phyloP scores from a whole-genome alignment of 2,113 vertebrate species.

The Pterocles burchelli region DNA sequence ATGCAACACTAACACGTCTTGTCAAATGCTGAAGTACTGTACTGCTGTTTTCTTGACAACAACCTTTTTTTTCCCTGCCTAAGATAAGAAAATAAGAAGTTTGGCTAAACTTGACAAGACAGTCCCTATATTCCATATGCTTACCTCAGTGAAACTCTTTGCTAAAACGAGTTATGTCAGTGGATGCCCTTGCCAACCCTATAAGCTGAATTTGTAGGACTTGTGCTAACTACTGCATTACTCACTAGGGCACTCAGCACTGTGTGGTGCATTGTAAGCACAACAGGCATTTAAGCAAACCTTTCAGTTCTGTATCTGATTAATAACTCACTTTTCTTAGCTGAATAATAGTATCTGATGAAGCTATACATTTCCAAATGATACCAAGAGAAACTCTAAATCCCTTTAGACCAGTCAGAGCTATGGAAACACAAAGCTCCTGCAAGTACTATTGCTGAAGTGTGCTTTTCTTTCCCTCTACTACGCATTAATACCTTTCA shows the following conservation, averaged over 20 bases:
- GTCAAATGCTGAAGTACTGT: neutral
- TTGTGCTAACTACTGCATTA: neutral
- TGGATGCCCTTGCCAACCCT: neutral
- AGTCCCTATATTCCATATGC: neutral
- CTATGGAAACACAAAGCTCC: neutral
- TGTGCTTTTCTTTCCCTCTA: neutral
- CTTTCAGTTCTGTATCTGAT: neutral
- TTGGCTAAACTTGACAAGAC: neutral
- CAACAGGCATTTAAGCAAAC: neutral
- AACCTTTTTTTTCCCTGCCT: neutral
- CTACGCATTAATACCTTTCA: neutral
- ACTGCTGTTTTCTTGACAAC: neutral
- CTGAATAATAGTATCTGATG: neutral
- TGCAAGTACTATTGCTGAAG: neutral
- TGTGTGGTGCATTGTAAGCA: neutral
- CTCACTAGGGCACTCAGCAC: rapidly evolving
- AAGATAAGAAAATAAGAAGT: neutral
- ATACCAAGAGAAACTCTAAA: neutral
- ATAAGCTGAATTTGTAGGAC: neutral
- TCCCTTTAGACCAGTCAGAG: neutral
- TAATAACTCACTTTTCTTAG: neutral
- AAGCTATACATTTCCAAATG: neutral
- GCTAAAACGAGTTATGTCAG: neutral
- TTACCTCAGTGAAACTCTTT: neutral
- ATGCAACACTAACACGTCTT: neutral